Percentiles rank a stretch among this genome's conserved stretches.
Conservation (phyloP, 1,140 invertebrate genomes). For the Bombus waltoni region DNA sequence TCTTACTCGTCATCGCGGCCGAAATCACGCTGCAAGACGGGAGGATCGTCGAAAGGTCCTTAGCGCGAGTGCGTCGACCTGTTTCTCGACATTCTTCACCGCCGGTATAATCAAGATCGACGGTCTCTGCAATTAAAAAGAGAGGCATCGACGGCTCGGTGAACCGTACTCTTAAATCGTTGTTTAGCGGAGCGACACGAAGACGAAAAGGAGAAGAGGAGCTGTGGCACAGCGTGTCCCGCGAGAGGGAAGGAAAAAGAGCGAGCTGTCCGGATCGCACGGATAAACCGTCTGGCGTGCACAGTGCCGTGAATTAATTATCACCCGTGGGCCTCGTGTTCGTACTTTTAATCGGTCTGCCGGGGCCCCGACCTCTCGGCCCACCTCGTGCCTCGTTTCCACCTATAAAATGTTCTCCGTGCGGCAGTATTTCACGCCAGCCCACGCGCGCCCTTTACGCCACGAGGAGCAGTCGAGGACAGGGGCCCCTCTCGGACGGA, state of each 20-base stretch:
- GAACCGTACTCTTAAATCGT: constrained; percentile 55
- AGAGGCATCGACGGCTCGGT: constrained; percentile 50
- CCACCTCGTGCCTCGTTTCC: constrained; percentile 55
- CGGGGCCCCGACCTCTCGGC: constrained; percentile 54
- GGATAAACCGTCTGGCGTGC: constrained; percentile 62
- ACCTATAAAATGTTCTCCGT: constrained; percentile 66
- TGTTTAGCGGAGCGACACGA: constrained; percentile 29
- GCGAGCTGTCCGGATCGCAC: constrained; percentile 52
- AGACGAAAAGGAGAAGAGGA: background rate
- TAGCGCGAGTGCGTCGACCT: too few relatives aligned
- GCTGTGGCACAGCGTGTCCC: background rate
- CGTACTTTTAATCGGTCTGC: constrained; percentile 66
- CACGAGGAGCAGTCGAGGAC: constrained; percentile 29
- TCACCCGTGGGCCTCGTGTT: constrained; percentile 66
- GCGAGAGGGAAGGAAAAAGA: constrained; percentile 31
- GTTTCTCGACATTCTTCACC: too few relatives aligned
- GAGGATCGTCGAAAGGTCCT: too few relatives aligned
- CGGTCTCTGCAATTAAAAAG: constrained; percentile 66
- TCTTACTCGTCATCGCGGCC: constrained; percentile 33
- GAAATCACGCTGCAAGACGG: too few relatives aligned
- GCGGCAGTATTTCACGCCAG: constrained; percentile 74
- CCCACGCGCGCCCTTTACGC: constrained; percentile 68
- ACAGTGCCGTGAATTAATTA: constrained; percentile 73
- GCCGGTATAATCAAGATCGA: constrained; percentile 64
- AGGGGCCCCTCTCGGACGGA: constrained; percentile 7